phyloP scores from a whole-genome alignment of 1,140 invertebrate species.

The Drosophila miranda region DNA sequence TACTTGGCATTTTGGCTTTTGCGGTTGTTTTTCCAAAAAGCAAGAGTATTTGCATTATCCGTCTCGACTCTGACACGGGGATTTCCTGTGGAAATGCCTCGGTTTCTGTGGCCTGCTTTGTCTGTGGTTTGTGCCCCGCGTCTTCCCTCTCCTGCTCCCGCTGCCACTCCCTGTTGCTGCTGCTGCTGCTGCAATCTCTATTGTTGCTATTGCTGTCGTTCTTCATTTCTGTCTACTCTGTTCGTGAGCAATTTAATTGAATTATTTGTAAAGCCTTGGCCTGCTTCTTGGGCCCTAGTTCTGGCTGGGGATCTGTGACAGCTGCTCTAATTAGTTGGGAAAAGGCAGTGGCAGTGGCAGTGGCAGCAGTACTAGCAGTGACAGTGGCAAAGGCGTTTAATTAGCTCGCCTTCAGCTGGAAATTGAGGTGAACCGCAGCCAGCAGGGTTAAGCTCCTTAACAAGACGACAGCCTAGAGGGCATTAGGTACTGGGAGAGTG shows the following conservation, averaged over 20 bases:
- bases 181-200: neutral
- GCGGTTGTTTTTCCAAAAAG: slow-evolving; percentile 45
- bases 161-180: neutral
- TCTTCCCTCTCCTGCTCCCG: too few species aligned
- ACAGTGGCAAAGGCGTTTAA: slow-evolving; percentile 58
- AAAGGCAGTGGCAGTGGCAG: slow-evolving; percentile 17
- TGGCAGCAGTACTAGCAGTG: neutral
- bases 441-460: slow-evolving; percentile 65
- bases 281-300: slow-evolving; percentile 11
- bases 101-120: slow-evolving; percentile 40
- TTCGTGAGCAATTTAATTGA: slow-evolving; percentile 67
- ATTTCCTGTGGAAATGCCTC: slow-evolving; percentile 29
- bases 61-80: slow-evolving; percentile 5
- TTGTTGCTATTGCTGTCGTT: slow-evolving; percentile 21
- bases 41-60: slow-evolving; percentile 48
- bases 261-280: slow-evolving; percentile 65
- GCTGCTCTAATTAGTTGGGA: slow-evolving; percentile 67
- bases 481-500: neutral
- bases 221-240: slow-evolving; percentile 27
- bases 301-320: slow-evolving; percentile 55
- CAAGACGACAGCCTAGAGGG: slow-evolving; percentile 21
- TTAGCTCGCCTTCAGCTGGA: slow-evolving; percentile 48
- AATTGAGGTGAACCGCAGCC: slow-evolving; percentile 64
- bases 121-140: slow-evolving; percentile 45
- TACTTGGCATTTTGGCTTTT: slow-evolving; percentile 43